Base-by-base conservation (phyloP, 1,140 invertebrate species). In the Hetaerina americana region DNA sequence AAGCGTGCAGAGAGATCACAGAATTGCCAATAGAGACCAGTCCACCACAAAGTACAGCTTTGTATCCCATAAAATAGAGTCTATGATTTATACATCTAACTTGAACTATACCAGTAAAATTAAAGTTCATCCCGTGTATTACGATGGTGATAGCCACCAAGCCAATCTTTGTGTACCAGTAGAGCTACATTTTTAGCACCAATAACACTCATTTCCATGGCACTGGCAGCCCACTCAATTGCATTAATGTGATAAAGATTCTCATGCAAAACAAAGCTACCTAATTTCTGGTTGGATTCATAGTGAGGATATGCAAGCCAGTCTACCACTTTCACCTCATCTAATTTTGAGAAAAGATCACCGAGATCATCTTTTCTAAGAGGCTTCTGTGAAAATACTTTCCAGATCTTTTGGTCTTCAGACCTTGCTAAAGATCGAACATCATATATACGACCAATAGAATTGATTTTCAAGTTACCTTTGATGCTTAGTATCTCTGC, bases 131-230 rank as follows among this genome's bases (percentile, higher is more conserved):
- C 40, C 22, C 10, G 15, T 57, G 15, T n/a, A 5, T 12, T 5
- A 57, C 2, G 15, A 57, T 57, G 15, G 15, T 18, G 3, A 10
- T 57, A 18, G 15, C 15, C 40, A 57, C 40, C 40, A 18, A 18
- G 15, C 68, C 66, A 73, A n/a, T 73, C 27, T 29, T 81, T 78
- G 70, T 80, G 74, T 0, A 84, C 83, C 66, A 89, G 78, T 68
- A 88, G 79, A 22, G 88, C 89, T 29, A 87, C 84, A 81, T 91
- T 91, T 78, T 84, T 84, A 0, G 82, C 88, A 67, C 82, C 84
- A 71, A 91, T 85, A 22, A 84, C 82, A 78, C 85, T 87, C 87
- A 90, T 90, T 81, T 91, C 89, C 84, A 91, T 90, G 0, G 89
- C 87, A 78, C 87, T 89, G 0, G 87, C 88, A 12, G 85, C 85